Base-by-base conservation (phyloP, 2,888 invertebrate genomes). In the Drosophila cracens region DNA sequence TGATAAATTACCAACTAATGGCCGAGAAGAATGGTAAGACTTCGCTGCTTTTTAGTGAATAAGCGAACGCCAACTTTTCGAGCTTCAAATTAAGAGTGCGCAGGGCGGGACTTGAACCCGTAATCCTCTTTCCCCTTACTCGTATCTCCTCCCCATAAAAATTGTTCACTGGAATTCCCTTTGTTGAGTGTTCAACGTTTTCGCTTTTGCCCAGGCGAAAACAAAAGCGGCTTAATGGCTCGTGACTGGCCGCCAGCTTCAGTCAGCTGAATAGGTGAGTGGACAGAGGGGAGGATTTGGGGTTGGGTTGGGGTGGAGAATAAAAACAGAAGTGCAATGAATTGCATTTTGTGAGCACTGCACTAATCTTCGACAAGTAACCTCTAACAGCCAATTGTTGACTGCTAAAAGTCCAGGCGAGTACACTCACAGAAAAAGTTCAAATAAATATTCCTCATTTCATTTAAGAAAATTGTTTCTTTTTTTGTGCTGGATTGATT, bases 1-100 rank as follows among this genome's bases (percentile, higher is more conserved):
- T 89, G 89, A 89, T 89, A 90, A 87, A 89, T 87, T 86, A 81
- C 76, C 76, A 81, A 81, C 86, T 90, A 89, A 89, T 89, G 90
- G 84, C 74, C 83, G 64, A 79, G 83, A 81, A 82, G 76, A 87
- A 86, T 82, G 82, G 75, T 68, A 70, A 70, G 84, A 79, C 87
- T 89, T 87, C 25, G 46, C 80, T 83, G 82, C 67, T 71, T 76
- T 73, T 76, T 68, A 79, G 82, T 82, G 71, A 74, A 59, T 69
- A 70, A 70, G 67, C 59, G 56, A 75, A 73, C 69, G 68, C 53
- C 72, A 76, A 78, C 70, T 74, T 82, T 66, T 65, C 62, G 52
- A 52, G 65, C 51, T 67, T 58, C 49, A 75, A 80, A 67, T 70
- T 72, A 70, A 63, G 77, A 38, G 29, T 38, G 62, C 8, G 11